Evolutionary conservation across 2,888 invertebrate genomes (phyloP), one percentile per base, ranked within the genome.

Genomic region (Lutraria lutraria): DNA sequence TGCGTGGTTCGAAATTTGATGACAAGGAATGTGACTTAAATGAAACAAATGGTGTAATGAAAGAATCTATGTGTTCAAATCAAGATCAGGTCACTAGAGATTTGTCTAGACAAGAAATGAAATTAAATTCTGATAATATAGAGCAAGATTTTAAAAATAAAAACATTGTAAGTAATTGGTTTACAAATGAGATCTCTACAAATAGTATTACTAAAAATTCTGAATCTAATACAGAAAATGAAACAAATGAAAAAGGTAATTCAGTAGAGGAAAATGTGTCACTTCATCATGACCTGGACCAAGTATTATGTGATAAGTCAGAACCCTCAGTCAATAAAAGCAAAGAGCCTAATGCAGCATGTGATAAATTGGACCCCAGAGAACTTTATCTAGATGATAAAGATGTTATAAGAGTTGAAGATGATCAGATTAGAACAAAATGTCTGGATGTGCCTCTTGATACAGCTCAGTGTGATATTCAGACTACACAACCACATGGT

Each of bases 341-440:
- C 25, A 68, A 0, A 25, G 63, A 68, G 63, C 63, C 63, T 68
- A 68, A 68, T 68, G 63, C 63, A 68, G 63, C 25, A 68, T 68
- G 63, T 68, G 25, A 68, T 68, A 68, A 68, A 25, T 25, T 25
- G 63, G 63, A 68, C 63, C 63, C 12, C 12, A 21, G 29, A 60
- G 56, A 19, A 29, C n/a, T 60, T 29, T 16, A 31, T 19, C n/a
- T 0, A 19, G 21, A 68, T 68, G 12, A 68, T n/a, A 10, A 68
- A 25, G 25, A 68, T 68, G 12, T 25, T n/a, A 6, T n/a, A 0
- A 68, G 25, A 13, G n/a, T 13, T 25, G 63, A 68, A 25, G 25
- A 68, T n/a, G 63, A 12, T 68, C n/a, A n/a, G 12, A 68, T 68
- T 68, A 25, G n/a, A 68, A 25, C 12, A 68, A 12, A 68, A 25